Conservation (phyloP, 2,888 invertebrate genomes). For the Eurytoma adleriae region DNA sequence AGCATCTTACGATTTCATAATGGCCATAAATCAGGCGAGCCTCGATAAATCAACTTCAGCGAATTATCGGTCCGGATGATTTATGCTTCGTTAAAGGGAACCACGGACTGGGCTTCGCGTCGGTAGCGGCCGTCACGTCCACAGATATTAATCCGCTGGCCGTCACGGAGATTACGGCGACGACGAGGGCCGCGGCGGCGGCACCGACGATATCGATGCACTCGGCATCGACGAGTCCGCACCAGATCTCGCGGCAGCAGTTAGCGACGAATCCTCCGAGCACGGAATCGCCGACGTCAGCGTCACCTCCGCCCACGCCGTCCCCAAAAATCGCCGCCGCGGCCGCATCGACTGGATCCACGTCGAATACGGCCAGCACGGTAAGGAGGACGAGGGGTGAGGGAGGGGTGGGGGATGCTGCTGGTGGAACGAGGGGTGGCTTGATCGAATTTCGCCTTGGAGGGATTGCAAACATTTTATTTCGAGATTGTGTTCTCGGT, state of each 20-base stretch:
- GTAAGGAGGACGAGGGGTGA: conserved; percentile 2
- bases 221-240: conserved; percentile 31
- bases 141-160: conserved; percentile 53
- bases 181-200: conserved; percentile 27
- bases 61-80: not conserved
- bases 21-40: not conserved
- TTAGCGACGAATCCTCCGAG: conserved; percentile 17
- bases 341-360: conserved; percentile 25
- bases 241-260: conserved; percentile 28
- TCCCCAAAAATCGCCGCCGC: conserved; percentile 34
- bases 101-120: conserved; percentile 60
- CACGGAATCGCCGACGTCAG: conserved; percentile 54
- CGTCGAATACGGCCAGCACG: not conserved
- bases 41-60: conserved; percentile 6
- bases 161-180: conserved; percentile 25
- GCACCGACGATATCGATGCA: conserved; percentile 54
- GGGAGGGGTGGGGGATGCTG: not conserved
- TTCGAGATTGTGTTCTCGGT: not conserved
- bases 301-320: conserved; percentile 36
- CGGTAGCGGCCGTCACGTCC: conserved; percentile 53
- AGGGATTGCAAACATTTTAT: conserved; percentile 19
- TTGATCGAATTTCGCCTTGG: conserved; percentile 13
- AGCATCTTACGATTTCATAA: conserved; percentile 22
- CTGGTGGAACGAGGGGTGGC: not conserved
- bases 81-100: conserved; percentile 59